Evolutionary conservation across 2,797 vertebrate genomes (phyloP).

Genomic region (Dallia pectoralis): DNA sequence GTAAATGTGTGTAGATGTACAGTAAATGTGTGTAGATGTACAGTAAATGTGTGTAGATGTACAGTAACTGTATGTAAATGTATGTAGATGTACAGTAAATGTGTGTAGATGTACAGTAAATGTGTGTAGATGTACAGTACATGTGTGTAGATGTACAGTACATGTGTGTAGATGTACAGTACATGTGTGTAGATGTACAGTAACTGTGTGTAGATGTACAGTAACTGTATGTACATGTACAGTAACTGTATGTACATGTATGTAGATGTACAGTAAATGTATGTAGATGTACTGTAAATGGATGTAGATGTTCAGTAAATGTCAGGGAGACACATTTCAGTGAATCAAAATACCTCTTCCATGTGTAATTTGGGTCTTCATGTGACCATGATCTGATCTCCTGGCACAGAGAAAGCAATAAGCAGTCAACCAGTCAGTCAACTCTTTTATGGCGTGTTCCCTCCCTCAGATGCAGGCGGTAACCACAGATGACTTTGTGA

Average conservation of each 20-base stretch:
- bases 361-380: neutral
- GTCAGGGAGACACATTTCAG: neutral
- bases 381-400: neutral
- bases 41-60: neutral
- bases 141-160: no score
- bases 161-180: no score
- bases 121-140: no score
- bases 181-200: neutral
- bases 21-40: neutral
- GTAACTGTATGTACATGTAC: neutral
- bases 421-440: neutral
- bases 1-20: no score
- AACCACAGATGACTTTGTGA: slow-evolving; percentile 92
- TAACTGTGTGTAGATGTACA: neutral
- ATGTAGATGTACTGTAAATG: neutral
- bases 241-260: no score
- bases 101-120: neutral
- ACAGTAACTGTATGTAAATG: neutral
- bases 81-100: no score
- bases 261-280: neutral
- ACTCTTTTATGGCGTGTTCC: neutral
- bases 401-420: neutral
- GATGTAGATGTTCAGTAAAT: neutral
- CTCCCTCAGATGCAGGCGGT: slow-evolving; percentile 74
- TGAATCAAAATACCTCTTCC: neutral